Conservation (phyloP, 2,888 invertebrate species). For the Taphrorychus bicolor region DNA sequence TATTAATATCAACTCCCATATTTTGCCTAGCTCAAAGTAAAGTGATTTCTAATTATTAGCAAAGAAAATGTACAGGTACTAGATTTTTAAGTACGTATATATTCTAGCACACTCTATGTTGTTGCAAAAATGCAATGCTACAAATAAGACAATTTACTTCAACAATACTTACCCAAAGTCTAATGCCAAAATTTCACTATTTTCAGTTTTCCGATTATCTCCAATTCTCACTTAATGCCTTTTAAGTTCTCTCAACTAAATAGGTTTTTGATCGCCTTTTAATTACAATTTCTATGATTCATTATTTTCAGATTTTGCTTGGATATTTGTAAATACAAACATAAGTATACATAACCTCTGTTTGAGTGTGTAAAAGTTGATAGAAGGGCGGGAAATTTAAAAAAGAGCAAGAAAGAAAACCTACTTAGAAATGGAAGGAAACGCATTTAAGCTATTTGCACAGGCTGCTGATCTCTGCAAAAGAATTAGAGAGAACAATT, state of each 20-base stretch:
- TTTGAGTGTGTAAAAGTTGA: not conserved
- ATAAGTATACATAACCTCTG: constrained; percentile 12
- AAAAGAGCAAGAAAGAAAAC: not conserved
- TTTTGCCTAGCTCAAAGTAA: no score
- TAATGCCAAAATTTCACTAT: no score
- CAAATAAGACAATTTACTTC: no score
- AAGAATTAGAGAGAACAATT: constrained; percentile 44
- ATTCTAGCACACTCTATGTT: no score
- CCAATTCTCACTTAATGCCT: not conserved
- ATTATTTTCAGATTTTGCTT: constrained; percentile 5
- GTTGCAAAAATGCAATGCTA: no score
- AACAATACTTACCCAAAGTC: no score
- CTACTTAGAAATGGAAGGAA: not conserved
- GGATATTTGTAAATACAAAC: constrained; percentile 26
- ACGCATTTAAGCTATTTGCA: constrained; percentile 41
- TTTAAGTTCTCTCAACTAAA: not conserved
- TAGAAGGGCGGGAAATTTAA: not conserved
- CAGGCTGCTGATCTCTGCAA: constrained; percentile 42
- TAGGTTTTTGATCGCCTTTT: not conserved
- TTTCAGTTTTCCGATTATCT: no score
- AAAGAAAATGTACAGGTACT: no score
- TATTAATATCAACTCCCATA: no score
- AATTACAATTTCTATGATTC: not conserved
- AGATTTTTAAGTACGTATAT: no score
- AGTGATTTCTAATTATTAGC: no score